Conservation (phyloP, 2,113 vertebrate genomes). For the Riparia riparia region DNA sequence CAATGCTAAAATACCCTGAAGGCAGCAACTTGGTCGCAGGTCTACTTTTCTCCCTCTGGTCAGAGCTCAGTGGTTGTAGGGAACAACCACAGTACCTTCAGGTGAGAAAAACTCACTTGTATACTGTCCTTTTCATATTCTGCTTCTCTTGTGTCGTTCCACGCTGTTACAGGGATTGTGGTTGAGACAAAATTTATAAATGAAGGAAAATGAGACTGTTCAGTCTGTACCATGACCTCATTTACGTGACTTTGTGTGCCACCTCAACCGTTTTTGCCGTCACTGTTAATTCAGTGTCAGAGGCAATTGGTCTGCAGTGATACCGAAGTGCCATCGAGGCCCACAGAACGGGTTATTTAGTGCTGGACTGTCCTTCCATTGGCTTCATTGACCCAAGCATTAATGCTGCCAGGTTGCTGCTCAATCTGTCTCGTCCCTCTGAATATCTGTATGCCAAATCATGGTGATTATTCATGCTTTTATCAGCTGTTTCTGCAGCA, state of each 20-base stretch:
- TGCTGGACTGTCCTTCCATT: background rate
- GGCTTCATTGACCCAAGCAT: background rate
- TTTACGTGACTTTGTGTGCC: background rate
- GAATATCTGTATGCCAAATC: background rate
- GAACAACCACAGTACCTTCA: background rate
- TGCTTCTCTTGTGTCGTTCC: background rate
- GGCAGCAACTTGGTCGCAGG: background rate
- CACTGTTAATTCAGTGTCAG: background rate
- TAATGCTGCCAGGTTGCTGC: background rate
- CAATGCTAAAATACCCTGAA: background rate
- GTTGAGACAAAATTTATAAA: background rate
- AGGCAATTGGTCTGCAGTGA: background rate
- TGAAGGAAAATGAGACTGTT: background rate
- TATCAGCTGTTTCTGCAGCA: background rate
- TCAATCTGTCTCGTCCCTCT: background rate
- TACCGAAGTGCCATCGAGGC: background rate
- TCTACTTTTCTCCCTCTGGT: background rate
- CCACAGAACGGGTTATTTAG: background rate
- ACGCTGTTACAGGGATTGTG: background rate
- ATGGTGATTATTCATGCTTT: background rate
- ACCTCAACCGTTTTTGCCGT: background rate
- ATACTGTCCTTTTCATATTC: accelerated
- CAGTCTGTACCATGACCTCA: background rate
- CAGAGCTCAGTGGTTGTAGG: background rate
- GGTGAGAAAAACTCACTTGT: background rate